These are phyloP conservation scores for Erebia palarica DNA, from an alignment of 2,888 invertebrate genomes.

Conservation along the genomic window DNA sequence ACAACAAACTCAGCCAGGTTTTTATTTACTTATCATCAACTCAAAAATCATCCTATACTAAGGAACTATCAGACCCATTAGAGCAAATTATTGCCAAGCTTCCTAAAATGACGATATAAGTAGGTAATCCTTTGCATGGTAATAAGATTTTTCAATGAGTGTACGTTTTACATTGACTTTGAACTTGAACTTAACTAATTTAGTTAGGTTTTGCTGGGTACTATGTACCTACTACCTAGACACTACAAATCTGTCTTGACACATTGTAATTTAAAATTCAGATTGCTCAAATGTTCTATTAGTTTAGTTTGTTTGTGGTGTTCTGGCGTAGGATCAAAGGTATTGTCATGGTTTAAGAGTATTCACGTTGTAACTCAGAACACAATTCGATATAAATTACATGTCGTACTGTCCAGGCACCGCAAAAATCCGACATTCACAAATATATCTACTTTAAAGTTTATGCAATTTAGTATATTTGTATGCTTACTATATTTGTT, in stretches of 20 bases:
- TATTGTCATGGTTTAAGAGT: slow-evolving; percentile 31
- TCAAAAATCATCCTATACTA: no score
- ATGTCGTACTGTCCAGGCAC: slow-evolving; percentile 24
- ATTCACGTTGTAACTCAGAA: slow-evolving; percentile 27
- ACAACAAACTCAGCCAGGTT: no score
- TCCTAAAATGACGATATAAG: no score
- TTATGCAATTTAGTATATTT: slow-evolving; percentile 1
- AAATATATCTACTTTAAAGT: slow-evolving; percentile 7
- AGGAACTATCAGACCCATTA: no score
- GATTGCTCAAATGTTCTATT: slow-evolving; percentile 11
- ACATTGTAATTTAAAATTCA: slow-evolving; percentile 23
- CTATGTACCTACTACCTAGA: background rate
- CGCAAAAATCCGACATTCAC: slow-evolving; percentile 29
- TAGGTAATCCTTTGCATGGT: no score
- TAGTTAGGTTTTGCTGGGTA: no score
- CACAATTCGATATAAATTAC: slow-evolving; percentile 39
- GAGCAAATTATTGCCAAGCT: no score
- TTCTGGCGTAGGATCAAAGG: slow-evolving; percentile 35
- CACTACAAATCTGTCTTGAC: slow-evolving; percentile 3
- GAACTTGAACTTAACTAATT: no score
- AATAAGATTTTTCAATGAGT: no score
- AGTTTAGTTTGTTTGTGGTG: slow-evolving; percentile 26
- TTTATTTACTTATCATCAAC: no score
- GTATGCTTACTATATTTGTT: background rate
- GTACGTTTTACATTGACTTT: no score